Conservation (phyloP, 1,140 invertebrate genomes). For the Helicoverpa armigera region DNA sequence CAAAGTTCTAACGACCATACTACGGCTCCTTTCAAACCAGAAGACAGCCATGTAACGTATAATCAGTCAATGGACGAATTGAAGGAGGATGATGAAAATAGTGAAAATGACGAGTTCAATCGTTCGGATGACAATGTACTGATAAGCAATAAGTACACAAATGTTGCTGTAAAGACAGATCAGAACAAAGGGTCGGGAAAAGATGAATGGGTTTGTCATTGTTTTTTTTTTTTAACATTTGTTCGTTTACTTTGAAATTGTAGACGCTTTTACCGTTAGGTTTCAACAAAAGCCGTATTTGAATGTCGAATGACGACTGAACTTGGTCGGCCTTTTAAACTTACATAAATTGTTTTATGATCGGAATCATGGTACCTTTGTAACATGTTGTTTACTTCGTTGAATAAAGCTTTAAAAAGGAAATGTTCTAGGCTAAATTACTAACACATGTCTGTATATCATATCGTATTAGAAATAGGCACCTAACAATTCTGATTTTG, state of each 20-base stretch:
- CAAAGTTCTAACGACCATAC: conserved; percentile 28
- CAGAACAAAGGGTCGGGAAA: conserved; percentile 19
- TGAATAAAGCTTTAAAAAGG: not conserved
- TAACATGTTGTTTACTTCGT: too few species aligned
- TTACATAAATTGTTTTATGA: not conserved
- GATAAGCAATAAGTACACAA: conserved; percentile 71
- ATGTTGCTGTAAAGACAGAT: conserved; percentile 5
- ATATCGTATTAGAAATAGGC: not conserved
- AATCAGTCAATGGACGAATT: not conserved
- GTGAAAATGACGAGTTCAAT: conserved; percentile 65
- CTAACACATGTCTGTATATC: not conserved
- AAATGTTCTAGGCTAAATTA: not conserved
- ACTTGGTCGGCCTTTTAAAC: not conserved
- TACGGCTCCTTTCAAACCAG: not conserved
- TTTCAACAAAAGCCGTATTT: not conserved
- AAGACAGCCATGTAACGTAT: not conserved
- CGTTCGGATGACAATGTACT: conserved; percentile 73
- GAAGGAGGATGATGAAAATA: conserved; percentile 51
- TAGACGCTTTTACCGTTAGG: not conserved
- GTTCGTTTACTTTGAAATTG: too few species aligned
- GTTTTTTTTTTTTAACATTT: not conserved
- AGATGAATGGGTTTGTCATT: conserved; percentile 68
- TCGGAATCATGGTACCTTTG: too few species aligned
- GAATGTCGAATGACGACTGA: not conserved
- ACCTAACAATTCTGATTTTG: conserved; percentile 8